Evolutionary conservation across 2,797 vertebrate genomes (phyloP).

Genomic region (Pantherophis alleghaniensis): DNA sequence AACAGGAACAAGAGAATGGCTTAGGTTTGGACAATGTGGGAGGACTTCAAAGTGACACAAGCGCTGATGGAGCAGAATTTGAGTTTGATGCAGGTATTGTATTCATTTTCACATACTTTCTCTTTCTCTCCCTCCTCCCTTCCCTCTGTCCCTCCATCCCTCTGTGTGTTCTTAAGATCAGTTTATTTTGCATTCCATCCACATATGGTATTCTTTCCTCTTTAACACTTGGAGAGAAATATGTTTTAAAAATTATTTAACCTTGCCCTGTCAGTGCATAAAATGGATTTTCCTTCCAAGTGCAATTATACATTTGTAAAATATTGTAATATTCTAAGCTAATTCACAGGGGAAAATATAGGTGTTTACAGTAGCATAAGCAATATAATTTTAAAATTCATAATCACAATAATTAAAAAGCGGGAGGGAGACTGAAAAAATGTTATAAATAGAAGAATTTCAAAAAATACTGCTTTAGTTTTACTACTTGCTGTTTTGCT

Average conservation of each 20-base stretch:
- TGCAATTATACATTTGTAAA: neutral
- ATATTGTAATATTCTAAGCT: neutral
- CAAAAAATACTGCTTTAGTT: neutral
- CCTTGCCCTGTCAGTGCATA: neutral
- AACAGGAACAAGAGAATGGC: conserved; percentile 74
- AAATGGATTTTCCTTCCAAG: neutral
- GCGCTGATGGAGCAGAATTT: conserved; percentile 95
- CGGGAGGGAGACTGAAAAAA: neutral
- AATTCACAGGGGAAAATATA: neutral
- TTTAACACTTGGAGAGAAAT: neutral
- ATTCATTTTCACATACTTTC: neutral
- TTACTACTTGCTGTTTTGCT: neutral
- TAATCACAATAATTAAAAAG: neutral
- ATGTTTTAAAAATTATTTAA: neutral
- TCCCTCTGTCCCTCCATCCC: neutral
- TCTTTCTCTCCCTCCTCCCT: neutral
- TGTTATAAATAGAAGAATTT: neutral
- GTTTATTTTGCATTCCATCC: neutral
- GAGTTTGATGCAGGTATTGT: conserved; percentile 94
- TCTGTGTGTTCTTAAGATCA: neutral
- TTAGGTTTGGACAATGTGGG: conserved; percentile 84
- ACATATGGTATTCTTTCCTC: neutral
- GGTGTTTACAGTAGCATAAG: neutral
- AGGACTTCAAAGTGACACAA: conserved; percentile 94
- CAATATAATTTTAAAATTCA: neutral